These are phyloP conservation scores for Trachelipus rathkii DNA, from an alignment of 1,140 invertebrate species.

Conservation along the genomic window DNA sequence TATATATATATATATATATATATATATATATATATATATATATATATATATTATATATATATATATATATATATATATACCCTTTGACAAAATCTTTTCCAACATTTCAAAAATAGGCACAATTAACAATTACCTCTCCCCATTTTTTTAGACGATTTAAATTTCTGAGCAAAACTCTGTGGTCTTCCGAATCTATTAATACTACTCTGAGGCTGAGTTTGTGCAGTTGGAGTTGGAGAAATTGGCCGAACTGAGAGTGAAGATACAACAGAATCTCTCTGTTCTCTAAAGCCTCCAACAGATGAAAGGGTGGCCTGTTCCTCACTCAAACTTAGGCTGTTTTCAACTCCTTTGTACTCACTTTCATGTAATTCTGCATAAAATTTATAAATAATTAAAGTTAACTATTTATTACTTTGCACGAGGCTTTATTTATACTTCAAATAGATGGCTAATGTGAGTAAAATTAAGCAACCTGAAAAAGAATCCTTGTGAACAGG, in stretches of 20 bases:
- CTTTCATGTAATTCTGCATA: slow-evolving; percentile 36
- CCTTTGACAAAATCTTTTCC: too few species aligned
- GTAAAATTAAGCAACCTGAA: slow-evolving; percentile 54
- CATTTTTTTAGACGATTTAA: slow-evolving; percentile 74
- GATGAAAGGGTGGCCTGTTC: slow-evolving; percentile 43
- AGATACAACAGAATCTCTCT: slow-evolving; percentile 40
- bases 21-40: too few species aligned
- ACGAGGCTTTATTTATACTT: too few species aligned
- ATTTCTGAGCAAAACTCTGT: slow-evolving; percentile 79
- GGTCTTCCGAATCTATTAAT: slow-evolving; percentile 57
- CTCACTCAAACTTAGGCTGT: slow-evolving; percentile 41
- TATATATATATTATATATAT: too few species aligned
- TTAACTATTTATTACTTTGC: too few species aligned
- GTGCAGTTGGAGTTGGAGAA: slow-evolving; percentile 26
- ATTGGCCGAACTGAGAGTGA: slow-evolving; percentile 31
- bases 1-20: too few species aligned
- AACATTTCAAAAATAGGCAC: not conserved
- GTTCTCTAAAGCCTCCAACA: slow-evolving; percentile 38
- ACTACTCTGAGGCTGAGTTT: slow-evolving; percentile 27
- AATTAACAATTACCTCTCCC: slow-evolving; percentile 63
- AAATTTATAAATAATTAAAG: not conserved
- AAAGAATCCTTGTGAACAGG: slow-evolving; percentile 55
- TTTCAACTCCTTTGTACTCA: slow-evolving; percentile 37
- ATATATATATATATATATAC: too few species aligned
- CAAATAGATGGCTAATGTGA: too few species aligned